Evolutionary conservation across 2,797 vertebrate species (phyloP).

Genomic region (Acanthurus tractus): DNA sequence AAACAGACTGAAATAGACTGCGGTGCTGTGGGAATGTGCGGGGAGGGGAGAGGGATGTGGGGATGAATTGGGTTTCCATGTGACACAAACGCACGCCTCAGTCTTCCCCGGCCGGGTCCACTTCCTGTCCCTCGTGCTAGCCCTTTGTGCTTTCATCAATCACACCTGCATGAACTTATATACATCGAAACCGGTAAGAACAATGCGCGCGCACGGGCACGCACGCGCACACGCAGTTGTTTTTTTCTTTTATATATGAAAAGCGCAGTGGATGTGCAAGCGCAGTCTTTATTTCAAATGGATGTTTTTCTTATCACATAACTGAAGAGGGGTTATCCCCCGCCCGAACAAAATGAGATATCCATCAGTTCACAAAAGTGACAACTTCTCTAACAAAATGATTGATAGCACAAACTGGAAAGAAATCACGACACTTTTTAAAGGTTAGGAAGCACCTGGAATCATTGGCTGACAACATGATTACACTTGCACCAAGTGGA

Average conservation of each 20-base stretch:
- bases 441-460: slow-evolving; percentile 53
- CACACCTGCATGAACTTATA: slow-evolving; percentile 70
- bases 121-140: slow-evolving; percentile 88
- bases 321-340: slow-evolving; percentile 10
- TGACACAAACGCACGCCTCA: slow-evolving; percentile 69
- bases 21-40: slow-evolving; percentile 69
- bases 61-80: slow-evolving; percentile 68
- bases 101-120: slow-evolving; percentile 55
- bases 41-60: slow-evolving; percentile 82
- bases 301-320: slow-evolving; percentile 33
- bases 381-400: slow-evolving; percentile 61
- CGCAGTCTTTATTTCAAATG: slow-evolving; percentile 5
- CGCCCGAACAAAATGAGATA: slow-evolving; percentile 59
- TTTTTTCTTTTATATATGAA: slow-evolving; percentile 9
- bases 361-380: slow-evolving; percentile 45
- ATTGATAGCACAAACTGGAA: slow-evolving; percentile 58
- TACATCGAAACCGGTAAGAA: neutral
- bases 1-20: slow-evolving; percentile 96
- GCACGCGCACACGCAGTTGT: neutral
- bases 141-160: slow-evolving; percentile 97
- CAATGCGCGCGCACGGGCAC: slow-evolving; percentile 54
- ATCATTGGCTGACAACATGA: slow-evolving; percentile 54
- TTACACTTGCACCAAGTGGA: slow-evolving; percentile 52
- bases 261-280: neutral
- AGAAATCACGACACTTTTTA: slow-evolving; percentile 55